Percentiles rank a stretch among this genome's conserved stretches.
These are phyloP conservation scores for Phaethornis superciliosus DNA, from an alignment of 2,113 vertebrate species.

Conservation along the genomic window DNA sequence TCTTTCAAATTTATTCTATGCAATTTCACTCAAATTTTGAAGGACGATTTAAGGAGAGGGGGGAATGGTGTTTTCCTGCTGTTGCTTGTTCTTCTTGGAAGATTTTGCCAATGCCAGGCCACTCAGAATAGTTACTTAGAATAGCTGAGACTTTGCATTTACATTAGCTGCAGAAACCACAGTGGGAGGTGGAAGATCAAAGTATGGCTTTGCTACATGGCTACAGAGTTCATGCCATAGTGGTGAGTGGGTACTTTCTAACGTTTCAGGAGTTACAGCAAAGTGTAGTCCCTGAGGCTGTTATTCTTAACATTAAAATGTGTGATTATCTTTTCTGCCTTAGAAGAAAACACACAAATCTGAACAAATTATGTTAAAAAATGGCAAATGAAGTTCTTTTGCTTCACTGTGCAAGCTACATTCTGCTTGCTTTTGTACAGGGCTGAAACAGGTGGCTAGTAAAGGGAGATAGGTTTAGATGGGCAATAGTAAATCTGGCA, in stretches of 20 bases:
- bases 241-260: background rate
- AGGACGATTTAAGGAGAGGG: background rate
- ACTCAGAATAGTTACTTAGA: background rate
- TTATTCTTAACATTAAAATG: background rate
- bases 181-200: background rate
- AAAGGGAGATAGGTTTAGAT: background rate
- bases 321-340: background rate
- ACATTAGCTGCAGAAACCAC: background rate
- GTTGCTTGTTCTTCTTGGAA: background rate
- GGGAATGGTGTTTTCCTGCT: background rate
- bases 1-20: background rate
- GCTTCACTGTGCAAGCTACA: background rate
- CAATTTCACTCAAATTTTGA: background rate
- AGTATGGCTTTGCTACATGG: background rate
- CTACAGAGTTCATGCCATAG: background rate
- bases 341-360: background rate
- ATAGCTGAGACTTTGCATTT: background rate
- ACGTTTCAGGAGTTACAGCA: background rate
- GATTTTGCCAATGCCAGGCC: background rate
- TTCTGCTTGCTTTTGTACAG: background rate
- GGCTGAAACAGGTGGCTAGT: background rate
- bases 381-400: background rate
- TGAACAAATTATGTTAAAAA: background rate
- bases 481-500: background rate
- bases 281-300: background rate